These are phyloP conservation scores for Corapipo altera DNA, from an alignment of 2,113 vertebrate species.

Conservation along the genomic window DNA sequence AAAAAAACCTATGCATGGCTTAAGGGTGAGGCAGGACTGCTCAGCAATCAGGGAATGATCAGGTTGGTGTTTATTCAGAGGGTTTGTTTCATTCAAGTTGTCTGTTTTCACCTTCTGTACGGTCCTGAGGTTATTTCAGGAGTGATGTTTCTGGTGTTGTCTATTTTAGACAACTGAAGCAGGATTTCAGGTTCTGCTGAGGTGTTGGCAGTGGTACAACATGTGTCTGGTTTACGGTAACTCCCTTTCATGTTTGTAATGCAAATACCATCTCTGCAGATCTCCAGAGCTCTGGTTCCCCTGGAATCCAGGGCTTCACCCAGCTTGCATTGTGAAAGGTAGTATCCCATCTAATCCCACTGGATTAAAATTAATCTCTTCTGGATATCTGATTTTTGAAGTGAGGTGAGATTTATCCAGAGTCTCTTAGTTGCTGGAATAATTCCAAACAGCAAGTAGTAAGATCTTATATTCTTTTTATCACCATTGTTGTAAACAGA, in stretches of 20 bases:
- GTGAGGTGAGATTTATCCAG: background rate
- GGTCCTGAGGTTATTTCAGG: background rate
- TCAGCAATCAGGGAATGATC: background rate
- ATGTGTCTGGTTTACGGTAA: background rate
- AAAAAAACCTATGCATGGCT: background rate
- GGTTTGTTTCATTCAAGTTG: background rate
- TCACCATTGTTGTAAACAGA: background rate
- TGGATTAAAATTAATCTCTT: background rate
- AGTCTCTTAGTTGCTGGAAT: background rate
- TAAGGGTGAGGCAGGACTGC: background rate
- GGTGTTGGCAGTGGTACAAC: background rate
- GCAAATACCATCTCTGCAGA: background rate
- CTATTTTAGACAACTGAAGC: background rate
- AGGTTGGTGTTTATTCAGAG: background rate
- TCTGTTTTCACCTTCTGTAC: background rate
- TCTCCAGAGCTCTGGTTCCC: background rate
- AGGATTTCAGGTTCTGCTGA: background rate
- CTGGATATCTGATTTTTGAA: background rate
- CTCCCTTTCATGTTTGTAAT: background rate
- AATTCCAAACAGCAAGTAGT: background rate
- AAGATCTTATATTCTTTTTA: background rate
- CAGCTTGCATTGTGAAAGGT: background rate
- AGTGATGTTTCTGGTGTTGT: background rate
- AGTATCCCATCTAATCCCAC: background rate
- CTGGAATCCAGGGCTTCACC: background rate